Base-by-base conservation (phyloP, 1,140 invertebrate species). In the Nymphalis io region DNA sequence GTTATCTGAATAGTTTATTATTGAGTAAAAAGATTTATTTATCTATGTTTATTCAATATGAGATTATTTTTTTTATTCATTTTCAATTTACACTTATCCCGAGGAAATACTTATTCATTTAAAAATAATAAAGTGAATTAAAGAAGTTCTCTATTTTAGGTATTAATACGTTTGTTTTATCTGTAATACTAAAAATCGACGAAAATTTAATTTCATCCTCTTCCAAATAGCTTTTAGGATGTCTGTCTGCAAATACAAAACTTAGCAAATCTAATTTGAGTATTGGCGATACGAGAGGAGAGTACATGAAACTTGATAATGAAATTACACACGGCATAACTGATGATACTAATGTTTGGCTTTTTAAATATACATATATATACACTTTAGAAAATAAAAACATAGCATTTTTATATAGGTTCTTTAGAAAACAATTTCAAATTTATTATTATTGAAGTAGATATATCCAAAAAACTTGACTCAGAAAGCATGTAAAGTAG, bases 211-310 rank as follows among this genome's bases (percentile, higher is more conserved):
- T 51, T 51, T 11, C 5, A 51, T 12, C 11, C 11, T 18, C 10
- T 21, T 20, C 46, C 16, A 11, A 51, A 20, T 51, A 51, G 46
- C 46, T 51, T 51, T 51, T 51, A 51, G 46, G 46, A 18, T 51
- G 8, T 51, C 46, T 20, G 46, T 51, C 46, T 51, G 46, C 46
- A 51, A 60, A 60, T 44, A 60, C 40, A 44, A 16, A 46, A 60
- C 59, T 46, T 44, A 44, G 18, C 6, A 44, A 60, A 60, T 42
- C 42, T 60, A 46, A 60, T 60, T 60, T 46, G 21, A 23, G 21
- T 44, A 61, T 61, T 60, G 46, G 18, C 46, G 59, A 44, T 44
- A 18, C 59, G 10, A 61, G 46, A 61, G 2, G 21, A 48, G 48
- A 46, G 46, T 48, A 51, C 46, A 51, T 3, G 46, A 51, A 18